A percentile compares a stretch with the other conserved stretches of the same genome.
Evolutionary conservation across 2,888 invertebrate species (phyloP).

Genomic region (Drosophila peninsularis): DNA sequence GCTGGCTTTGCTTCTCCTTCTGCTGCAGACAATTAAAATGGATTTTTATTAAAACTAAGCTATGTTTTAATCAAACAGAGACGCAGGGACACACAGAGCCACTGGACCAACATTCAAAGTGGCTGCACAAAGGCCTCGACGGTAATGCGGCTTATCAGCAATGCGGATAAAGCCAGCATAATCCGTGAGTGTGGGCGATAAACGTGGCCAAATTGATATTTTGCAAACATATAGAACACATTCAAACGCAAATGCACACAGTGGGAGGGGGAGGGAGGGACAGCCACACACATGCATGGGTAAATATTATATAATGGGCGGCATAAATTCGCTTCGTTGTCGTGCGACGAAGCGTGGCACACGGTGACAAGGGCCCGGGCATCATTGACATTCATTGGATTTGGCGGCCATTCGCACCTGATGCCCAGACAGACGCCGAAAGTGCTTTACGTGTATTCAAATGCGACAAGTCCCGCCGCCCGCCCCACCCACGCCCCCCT

Average conservation of each 20-base stretch:
- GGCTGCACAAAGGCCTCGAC: slow-evolving; percentile 47
- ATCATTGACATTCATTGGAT: slow-evolving; percentile 81
- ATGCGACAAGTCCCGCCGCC: slow-evolving; percentile 31
- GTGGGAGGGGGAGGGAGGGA: too few species aligned
- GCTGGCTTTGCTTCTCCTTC: background rate
- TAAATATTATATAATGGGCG: slow-evolving; percentile 21
- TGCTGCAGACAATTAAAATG: slow-evolving; percentile 6
- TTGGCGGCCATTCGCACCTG: slow-evolving; percentile 78
- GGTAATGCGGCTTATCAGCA: slow-evolving; percentile 72
- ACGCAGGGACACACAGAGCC: background rate
- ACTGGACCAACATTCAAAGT: slow-evolving; percentile 9
- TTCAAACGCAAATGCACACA: slow-evolving; percentile 14
- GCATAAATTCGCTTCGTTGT: slow-evolving; percentile 62
- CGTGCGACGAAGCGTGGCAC: slow-evolving; percentile 13
- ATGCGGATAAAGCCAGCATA: slow-evolving; percentile 63
- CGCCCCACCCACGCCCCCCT: background rate
- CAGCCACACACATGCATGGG: slow-evolving; percentile 7
- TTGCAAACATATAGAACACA: slow-evolving; percentile 19
- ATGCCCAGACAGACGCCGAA: slow-evolving; percentile 45
- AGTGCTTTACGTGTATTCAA: slow-evolving; percentile 64
- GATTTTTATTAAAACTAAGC: slow-evolving; percentile 24
- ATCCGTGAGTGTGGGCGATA: slow-evolving; percentile 16
- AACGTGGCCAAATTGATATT: slow-evolving; percentile 41
- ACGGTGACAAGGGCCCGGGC: slow-evolving; percentile 53
- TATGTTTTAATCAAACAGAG: slow-evolving; percentile 21